Percentiles rank a stretch among this genome's conserved stretches.
phyloP scores from a whole-genome alignment of 1,140 invertebrate genomes.

The Drosophila tropicalis region DNA sequence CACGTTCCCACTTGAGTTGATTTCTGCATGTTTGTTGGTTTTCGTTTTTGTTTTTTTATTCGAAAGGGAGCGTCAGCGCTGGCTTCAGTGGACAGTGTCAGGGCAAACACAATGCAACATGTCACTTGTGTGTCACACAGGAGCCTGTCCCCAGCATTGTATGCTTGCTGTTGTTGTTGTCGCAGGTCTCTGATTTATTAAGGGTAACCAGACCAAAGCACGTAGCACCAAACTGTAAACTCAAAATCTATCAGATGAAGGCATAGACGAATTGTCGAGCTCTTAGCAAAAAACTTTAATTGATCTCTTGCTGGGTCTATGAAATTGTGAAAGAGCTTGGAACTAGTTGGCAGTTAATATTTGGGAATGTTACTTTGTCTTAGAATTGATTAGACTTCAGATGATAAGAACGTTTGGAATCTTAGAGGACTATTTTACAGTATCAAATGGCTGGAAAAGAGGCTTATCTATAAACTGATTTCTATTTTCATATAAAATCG shows the following conservation, averaged over 20 bases:
- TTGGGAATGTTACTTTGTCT: no score
- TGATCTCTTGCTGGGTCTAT: no score
- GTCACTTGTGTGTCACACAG: slow-evolving; percentile 48
- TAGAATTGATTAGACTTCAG: no score
- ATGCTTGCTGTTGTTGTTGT: slow-evolving; percentile 31
- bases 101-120: slow-evolving; percentile 63
- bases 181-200: slow-evolving; percentile 68
- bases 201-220: neutral
- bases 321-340: no score
- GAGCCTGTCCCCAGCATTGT: slow-evolving; percentile 48
- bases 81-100: slow-evolving; percentile 35
- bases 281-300: neutral
- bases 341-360: no score
- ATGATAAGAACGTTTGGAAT: no score
- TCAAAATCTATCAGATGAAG: neutral
- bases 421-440: no score
- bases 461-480: no score
- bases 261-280: slow-evolving; percentile 9
- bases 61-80: neutral
- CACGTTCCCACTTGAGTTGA: neutral
- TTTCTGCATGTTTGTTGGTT: slow-evolving; percentile 37
- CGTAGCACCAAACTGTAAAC: neutral
- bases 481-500: no score
- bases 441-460: no score
- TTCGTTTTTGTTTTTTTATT: slow-evolving; percentile 29